phyloP scores from a whole-genome alignment of 2,888 invertebrate genomes.

The Ectemnius cavifrons region DNA sequence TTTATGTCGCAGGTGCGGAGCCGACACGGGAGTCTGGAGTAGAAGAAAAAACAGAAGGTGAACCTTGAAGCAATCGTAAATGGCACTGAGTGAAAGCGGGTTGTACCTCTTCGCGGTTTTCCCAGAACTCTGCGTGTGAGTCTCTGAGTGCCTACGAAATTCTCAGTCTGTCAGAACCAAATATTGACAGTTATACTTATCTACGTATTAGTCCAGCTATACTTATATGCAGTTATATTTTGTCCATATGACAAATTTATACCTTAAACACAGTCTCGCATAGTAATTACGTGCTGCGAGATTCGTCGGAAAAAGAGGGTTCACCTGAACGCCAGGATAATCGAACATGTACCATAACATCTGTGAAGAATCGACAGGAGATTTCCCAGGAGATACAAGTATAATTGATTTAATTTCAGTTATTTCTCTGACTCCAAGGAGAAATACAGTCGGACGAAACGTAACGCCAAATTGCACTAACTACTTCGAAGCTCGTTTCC shows the following conservation, averaged over 20 bases:
- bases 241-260: too few species aligned
- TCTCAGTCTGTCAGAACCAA: conserved; percentile 55
- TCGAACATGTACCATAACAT: neutral
- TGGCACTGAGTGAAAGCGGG: conserved; percentile 69
- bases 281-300: too few species aligned
- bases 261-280: too few species aligned
- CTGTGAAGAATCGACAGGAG: neutral
- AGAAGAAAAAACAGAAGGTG: conserved; percentile 51
- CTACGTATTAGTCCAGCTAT: too few species aligned
- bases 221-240: too few species aligned
- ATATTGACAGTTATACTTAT: too few species aligned
- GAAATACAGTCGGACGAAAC: conserved; percentile 4
- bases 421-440: conserved; percentile 14
- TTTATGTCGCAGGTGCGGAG: conserved; percentile 63
- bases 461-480: conserved; percentile 24
- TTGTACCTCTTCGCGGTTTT: conserved; percentile 63
- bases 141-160: conserved; percentile 52
- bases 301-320: neutral
- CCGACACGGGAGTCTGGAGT: conserved; percentile 29
- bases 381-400: conserved; percentile 3
- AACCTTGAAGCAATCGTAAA: conserved; percentile 70
- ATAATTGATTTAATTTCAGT: conserved; percentile 19
- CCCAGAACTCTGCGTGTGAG: conserved; percentile 61
- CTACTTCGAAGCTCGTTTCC: conserved; percentile 16
- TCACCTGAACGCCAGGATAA: neutral